A percentile compares a stretch with the other conserved stretches of the same genome.
Evolutionary conservation across 2,888 invertebrate genomes (phyloP).

Genomic region (Erebia palarica): DNA sequence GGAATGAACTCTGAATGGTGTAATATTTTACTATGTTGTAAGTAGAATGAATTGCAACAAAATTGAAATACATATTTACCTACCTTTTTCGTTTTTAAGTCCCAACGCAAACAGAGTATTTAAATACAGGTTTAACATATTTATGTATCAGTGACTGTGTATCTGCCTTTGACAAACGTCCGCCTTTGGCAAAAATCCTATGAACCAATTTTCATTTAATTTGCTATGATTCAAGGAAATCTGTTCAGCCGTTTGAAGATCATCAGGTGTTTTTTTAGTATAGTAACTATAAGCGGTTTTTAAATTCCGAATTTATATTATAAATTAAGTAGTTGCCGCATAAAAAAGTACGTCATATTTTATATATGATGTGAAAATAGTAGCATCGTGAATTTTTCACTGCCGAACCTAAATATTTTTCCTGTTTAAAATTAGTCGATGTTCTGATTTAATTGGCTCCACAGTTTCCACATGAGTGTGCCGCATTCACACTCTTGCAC

Average conservation of each 20-base stretch:
- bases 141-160: no score
- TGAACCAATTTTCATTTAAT: no score
- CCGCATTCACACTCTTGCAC: constrained; percentile 48
- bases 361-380: neutral
- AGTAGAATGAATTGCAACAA: no score
- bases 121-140: no score
- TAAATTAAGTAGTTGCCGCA: neutral
- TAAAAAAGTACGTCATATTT: no score
- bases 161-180: no score
- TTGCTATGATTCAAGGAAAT: no score
- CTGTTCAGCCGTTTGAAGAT: no score
- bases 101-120: no score
- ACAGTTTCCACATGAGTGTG: constrained; percentile 19
- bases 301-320: neutral
- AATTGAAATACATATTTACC: no score
- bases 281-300: neutral
- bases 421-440: constrained; percentile 11
- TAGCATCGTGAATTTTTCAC: neutral
- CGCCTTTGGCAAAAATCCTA: no score
- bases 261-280: neutral
- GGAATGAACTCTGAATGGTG: neutral
- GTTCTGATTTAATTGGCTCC: constrained; percentile 33
- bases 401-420: neutral
- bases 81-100: no score
- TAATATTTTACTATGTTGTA: neutral